Evolutionary conservation across 2,797 vertebrate genomes (phyloP).

Genomic region (Neosilurus mollespiculum): DNA sequence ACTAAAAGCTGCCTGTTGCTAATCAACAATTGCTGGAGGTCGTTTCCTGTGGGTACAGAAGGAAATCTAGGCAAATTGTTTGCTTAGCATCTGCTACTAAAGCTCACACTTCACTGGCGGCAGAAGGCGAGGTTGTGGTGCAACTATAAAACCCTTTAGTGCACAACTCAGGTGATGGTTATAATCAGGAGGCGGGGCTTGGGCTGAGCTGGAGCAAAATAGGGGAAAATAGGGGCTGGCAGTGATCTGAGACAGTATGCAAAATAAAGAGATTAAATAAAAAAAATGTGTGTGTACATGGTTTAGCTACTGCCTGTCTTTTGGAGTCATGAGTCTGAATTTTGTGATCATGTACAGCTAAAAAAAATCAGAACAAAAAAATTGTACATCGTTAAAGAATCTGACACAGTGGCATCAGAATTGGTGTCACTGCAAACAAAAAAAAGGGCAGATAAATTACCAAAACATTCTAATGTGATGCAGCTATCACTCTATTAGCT

Average conservation of each 20-base stretch:
- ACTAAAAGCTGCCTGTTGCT: not conserved
- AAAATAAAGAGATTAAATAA: not conserved
- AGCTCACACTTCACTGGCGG: not conserved
- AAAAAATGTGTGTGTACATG: not conserved
- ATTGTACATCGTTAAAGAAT: not conserved
- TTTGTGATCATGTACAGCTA: not conserved
- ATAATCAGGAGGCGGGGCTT: not conserved
- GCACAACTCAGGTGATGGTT: not conserved
- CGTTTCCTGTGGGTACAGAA: not conserved
- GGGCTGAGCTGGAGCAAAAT: not conserved
- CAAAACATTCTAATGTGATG: not conserved
- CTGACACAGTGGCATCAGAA: not conserved
- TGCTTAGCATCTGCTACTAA: not conserved
- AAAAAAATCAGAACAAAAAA: not conserved
- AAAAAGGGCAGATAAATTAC: too few species aligned
- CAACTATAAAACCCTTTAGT: not conserved
- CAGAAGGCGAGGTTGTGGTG: not conserved
- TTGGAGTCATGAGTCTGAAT: not conserved
- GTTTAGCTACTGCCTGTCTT: not conserved
- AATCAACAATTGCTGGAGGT: conserved; percentile 30
- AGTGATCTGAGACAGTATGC: not conserved
- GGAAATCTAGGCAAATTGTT: conserved; percentile 42
- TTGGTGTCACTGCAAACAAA: not conserved
- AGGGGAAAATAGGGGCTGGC: not conserved
- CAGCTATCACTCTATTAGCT: too few species aligned